phyloP scores from a whole-genome alignment of 2,888 invertebrate species.

The Galerucella pusilla region DNA sequence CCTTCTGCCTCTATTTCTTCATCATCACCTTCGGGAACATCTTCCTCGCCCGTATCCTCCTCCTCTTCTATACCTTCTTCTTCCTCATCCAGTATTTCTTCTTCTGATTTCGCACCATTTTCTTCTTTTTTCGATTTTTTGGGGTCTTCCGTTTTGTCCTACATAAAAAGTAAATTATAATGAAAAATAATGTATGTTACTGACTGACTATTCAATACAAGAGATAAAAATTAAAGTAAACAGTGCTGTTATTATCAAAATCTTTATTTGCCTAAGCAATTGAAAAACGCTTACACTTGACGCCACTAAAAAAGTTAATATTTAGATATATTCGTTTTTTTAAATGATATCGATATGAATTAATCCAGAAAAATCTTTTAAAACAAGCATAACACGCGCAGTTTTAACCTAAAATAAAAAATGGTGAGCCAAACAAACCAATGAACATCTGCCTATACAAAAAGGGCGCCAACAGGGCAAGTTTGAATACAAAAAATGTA shows the following conservation, averaged over 20 bases:
- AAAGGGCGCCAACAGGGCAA: conserved; percentile 5
- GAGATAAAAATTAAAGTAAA: background rate
- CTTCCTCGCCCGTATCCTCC: conserved; percentile 65
- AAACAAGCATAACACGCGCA: background rate
- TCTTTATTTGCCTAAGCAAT: background rate
- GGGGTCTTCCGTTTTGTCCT: conserved; percentile 80
- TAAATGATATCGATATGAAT: background rate
- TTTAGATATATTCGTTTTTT: background rate
- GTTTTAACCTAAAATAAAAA: background rate
- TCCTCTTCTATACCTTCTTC: conserved; percentile 64
- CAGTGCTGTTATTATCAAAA: background rate
- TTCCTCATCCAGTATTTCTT: conserved; percentile 75
- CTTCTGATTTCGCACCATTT: conserved; percentile 76
- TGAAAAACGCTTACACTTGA: background rate
- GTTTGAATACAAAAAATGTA: background rate
- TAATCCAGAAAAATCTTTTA: background rate
- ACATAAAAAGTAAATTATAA: conserved; percentile 31
- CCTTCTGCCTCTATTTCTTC: conserved; percentile 66
- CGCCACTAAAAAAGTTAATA: background rate
- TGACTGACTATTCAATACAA: background rate
- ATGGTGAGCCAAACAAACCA: background rate
- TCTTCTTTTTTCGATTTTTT: conserved; percentile 86
- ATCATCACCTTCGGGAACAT: conserved; percentile 64
- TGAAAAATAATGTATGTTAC: background rate
- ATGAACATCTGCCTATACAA: background rate